Base-by-base conservation (phyloP, 2,113 vertebrate species). In the Bostrychus sinensis region DNA sequence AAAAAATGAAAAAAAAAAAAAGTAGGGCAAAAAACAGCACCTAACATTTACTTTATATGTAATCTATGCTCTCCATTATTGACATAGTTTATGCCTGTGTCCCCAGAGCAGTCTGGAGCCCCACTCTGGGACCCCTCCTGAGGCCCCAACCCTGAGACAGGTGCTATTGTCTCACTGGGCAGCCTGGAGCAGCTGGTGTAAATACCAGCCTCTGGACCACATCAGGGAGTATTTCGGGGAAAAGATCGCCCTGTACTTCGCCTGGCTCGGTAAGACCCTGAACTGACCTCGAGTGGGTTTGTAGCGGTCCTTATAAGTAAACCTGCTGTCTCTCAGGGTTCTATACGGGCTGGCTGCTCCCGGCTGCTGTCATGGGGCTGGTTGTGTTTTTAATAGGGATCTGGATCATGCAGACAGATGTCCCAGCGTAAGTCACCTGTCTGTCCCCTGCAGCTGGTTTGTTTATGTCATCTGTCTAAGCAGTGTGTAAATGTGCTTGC, bases 341-440 rank as follows among this genome's bases (percentile, higher is more conserved):
- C 90, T 93, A 93, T 78, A 93, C 89, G 0, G 89, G 87, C 12
- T 94, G 92, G 92, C 85, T 94, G 38, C 68, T 94, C 22, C 93
- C 93, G 0, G 91, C 89, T 0, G 86, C 93, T 0, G 23, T 91
- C 0, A 66, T 93, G 1, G 92, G 94, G 13, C 92, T 87, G 0
- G 2, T 93, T 12, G 76, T 94, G 56, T 95, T 94, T 63, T 55
- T 93, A 23, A 67, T 88, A 0, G 90, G 91, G 0, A 72, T 94
- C 13, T 79, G 88, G 54, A 39, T 89, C 12, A 82, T 91, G 87
- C 67, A 73, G 16, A 91, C 83, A 1, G 93, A 93, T 51, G 83
- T 84, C 1, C 91, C 91, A n/a, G 92, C 86, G 89, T 94, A 56
- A 89, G 91, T 90, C 48, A 6, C 7, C 26, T 16, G 19, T 26